Evolutionary conservation across 2,113 vertebrate species (phyloP), one percentile per base, ranked within the genome.

Genomic region (Sturnus vulgaris): DNA sequence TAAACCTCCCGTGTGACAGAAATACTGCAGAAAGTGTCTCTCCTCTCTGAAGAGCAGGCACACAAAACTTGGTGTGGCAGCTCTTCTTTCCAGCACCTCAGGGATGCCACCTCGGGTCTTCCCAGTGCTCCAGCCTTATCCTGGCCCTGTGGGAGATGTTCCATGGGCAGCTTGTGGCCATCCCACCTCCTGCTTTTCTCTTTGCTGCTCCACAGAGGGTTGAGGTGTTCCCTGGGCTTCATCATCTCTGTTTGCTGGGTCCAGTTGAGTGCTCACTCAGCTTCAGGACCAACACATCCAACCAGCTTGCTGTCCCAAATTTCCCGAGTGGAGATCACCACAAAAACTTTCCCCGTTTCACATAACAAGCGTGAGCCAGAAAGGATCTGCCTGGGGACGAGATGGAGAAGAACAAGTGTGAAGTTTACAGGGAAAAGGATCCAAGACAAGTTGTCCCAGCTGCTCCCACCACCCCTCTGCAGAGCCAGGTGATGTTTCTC

Each of bases 331-430:
- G 46, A 49, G 76, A 56, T 4, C 25, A 42, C 70, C 61, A 39
- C 15, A 53, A n/a, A 83, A 95, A 1, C 14, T 68, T 71, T 33
- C 3, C 2, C 22, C 16, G 1, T 20, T 81, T 52, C 40, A 15
- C 7, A 16, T 5, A 76, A 17, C 10, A 39, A 53, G 3, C 0
- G 0, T 22, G 69, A 94, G 7, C 6, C 14, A 30, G 33, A 57
- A 75, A 30, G 12, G 25, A 71, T 70, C 25, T 2, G 2, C 50
- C 11, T 49, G 44, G 10, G 35, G 10, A 40, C 12, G 49, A 13
- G 19, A 37, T 0, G 1, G 86, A 56, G 79, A 60, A 8, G 15
- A 50, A 15, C 0, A 5, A 70, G 9, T 6, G 3, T 66, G 42
- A 81, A 75, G 42, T 75, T 78, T 50, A 20, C 16, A n/a, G 63